Base-by-base conservation (phyloP, 2,113 vertebrate species). In the Asarcornis scutulata region DNA sequence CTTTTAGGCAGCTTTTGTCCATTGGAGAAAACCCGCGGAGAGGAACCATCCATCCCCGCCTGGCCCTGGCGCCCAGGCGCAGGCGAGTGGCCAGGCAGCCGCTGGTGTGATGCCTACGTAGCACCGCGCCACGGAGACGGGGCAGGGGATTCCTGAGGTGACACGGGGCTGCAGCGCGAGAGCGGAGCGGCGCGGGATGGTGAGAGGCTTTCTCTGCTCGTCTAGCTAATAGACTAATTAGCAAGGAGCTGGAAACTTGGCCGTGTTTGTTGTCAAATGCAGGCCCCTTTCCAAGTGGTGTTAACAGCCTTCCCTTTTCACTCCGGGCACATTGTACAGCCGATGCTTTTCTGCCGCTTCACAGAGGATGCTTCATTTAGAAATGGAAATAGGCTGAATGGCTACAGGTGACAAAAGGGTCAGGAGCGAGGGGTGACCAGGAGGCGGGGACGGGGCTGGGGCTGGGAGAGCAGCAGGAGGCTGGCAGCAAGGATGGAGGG, bases 91-190 rank as follows among this genome's bases (percentile, higher is more conserved):
- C 88, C 93, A 93, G 95, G 64, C 59, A 59, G 88, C 66, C 21
- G 0, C 95, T 96, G 95, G 93, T 96, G 90, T 96, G 95, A 96
- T 96, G 92, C 93, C 92, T 94, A 93, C 95, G 95, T 96, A 93
- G 95, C 74, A 95, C 92, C 83, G 40, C 77, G 63, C 93, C 93
- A 96, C 1, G 0, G 95, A 93, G 86, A 89, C 16, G 55, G 71
- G 83, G 67, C 88, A 67, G 50, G 26, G 91, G 81, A 93, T 93
- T 96, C 91, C 86, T 84, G 95, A 96, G 91, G 95, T 86, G 93
- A 97, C 7, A 97, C 7, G 0, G 62, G 90, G 40, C 93, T 83
- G 76, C 80, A 91, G 85, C 1, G 11, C 4, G 0, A 27, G 92
- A 96, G 69, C 1, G 2, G 88, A 93, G 86, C 2, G 0, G 88